A percentile compares a stretch with the other conserved stretches of the same genome.
Evolutionary conservation across 2,888 invertebrate species (phyloP).

Genomic region (Epiblema foenella): DNA sequence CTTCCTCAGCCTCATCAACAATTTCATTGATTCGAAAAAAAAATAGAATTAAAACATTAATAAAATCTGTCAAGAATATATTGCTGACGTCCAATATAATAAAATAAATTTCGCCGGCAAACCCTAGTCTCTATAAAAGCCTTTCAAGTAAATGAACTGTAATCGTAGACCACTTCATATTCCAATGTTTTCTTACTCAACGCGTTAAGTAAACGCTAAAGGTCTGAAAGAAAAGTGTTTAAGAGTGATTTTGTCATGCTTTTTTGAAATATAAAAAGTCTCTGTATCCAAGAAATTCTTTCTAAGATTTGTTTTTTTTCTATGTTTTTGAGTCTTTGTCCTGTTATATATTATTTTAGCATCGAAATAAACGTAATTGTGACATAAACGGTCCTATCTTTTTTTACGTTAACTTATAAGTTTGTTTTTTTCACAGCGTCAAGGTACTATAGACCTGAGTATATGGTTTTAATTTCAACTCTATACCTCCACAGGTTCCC

Average conservation of each 20-base stretch:
- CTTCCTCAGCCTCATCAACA: background rate
- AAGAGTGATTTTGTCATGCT: conserved; percentile 35
- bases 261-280: conserved; percentile 19
- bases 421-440: too few relatives aligned
- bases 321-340: background rate
- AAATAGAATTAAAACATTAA: background rate
- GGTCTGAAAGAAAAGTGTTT: conserved; percentile 40
- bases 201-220: conserved; percentile 56
- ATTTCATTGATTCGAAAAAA: background rate
- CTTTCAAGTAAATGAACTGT: conserved; percentile 69
- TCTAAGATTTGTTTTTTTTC: conserved; percentile 6
- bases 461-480: too few relatives aligned
- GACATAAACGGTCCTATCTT: too few relatives aligned
- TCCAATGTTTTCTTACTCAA: conserved; percentile 65
- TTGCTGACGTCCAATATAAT: background rate
- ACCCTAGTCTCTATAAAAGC: conserved; percentile 60
- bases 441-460: too few relatives aligned
- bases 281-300: background rate
- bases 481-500: too few relatives aligned
- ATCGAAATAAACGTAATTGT: too few relatives aligned
- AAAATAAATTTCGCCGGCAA: background rate
- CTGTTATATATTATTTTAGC: background rate
- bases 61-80: background rate
- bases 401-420: too few relatives aligned
- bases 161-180: conserved; percentile 74